Percentiles rank a stretch among this genome's conserved stretches.
Conservation (phyloP, 2,888 invertebrate genomes). For the Sarcophaga caerulescens region DNA sequence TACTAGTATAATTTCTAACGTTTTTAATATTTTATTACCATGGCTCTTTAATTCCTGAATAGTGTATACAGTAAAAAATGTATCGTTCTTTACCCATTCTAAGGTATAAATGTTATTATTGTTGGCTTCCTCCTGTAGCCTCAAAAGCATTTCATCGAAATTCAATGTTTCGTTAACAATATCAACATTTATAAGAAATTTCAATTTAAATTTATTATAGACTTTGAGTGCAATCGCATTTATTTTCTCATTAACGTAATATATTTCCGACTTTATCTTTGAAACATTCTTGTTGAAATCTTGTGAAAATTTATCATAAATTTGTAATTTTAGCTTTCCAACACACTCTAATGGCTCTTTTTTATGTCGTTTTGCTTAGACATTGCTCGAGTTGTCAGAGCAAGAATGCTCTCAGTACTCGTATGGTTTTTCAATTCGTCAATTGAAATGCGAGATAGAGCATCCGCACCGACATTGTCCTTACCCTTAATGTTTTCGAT, state of each 20-base stretch:
- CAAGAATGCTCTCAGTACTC: too few relatives aligned
- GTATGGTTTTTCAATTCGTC: too few relatives aligned
- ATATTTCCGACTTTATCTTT: slow-evolving; percentile 2
- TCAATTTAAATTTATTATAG: slow-evolving; percentile 18
- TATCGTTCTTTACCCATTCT: slow-evolving; percentile 13
- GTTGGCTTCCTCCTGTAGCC: slow-evolving; percentile 19
- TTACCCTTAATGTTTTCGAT: slow-evolving; percentile 11
- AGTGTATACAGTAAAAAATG: too few relatives aligned
- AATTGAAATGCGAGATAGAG: background rate
- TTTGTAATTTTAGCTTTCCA: background rate
- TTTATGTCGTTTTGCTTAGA: background rate
- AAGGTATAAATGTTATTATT: background rate
- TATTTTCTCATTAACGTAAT: background rate
- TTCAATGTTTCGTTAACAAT: slow-evolving; percentile 52
- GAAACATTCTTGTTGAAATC: background rate
- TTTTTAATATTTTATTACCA: background rate
- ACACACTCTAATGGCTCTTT: too few relatives aligned
- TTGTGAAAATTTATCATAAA: slow-evolving; percentile 2
- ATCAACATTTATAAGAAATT: background rate
- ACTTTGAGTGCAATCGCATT: background rate
- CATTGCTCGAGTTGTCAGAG: background rate
- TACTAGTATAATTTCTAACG: background rate
- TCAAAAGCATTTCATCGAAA: slow-evolving; percentile 42
- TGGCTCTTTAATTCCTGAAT: background rate
- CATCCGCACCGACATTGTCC: background rate